Evolutionary conservation across 2,888 invertebrate species (phyloP).

Genomic region (Chrysolina oricalcia): DNA sequence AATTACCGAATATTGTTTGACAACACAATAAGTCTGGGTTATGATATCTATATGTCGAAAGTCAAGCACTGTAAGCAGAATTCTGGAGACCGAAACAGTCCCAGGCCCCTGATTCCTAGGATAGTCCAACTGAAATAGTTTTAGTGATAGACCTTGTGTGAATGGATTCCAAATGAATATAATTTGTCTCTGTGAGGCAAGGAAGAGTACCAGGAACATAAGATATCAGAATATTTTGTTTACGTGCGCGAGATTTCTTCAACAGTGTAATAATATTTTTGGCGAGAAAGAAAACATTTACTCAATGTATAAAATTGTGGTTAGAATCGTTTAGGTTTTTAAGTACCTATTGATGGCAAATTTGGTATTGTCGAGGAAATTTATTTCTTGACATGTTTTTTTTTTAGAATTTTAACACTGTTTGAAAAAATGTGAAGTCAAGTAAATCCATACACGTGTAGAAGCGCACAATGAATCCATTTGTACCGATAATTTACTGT

Average conservation of each 20-base stretch:
- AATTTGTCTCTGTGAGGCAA: not conserved
- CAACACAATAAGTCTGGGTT: slow-evolving; percentile 87
- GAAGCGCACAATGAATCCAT: no score
- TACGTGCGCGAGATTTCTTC: not conserved
- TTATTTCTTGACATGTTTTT: no score
- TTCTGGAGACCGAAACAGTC: not conserved
- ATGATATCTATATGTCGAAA: slow-evolving; percentile 89
- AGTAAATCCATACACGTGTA: no score
- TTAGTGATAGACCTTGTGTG: not conserved
- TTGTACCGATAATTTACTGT: no score
- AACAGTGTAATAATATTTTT: no score
- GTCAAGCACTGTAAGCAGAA: slow-evolving; percentile 76
- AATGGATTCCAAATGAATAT: not conserved
- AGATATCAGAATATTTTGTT: not conserved
- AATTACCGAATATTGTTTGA: slow-evolving; percentile 90
- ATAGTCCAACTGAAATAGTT: not conserved
- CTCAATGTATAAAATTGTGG: no score
- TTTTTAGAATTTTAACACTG: no score
- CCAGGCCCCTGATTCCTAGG: not conserved
- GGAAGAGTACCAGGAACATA: not conserved
- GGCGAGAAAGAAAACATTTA: no score
- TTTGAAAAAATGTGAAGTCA: no score
- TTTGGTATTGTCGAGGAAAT: no score
- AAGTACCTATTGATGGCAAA: no score
- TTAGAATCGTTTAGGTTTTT: no score